Percentiles rank a stretch among this genome's conserved stretches.
Conservation (phyloP, 37 sponge, comb jelly and placozoan genomes). For the Crambe crambe region DNA sequence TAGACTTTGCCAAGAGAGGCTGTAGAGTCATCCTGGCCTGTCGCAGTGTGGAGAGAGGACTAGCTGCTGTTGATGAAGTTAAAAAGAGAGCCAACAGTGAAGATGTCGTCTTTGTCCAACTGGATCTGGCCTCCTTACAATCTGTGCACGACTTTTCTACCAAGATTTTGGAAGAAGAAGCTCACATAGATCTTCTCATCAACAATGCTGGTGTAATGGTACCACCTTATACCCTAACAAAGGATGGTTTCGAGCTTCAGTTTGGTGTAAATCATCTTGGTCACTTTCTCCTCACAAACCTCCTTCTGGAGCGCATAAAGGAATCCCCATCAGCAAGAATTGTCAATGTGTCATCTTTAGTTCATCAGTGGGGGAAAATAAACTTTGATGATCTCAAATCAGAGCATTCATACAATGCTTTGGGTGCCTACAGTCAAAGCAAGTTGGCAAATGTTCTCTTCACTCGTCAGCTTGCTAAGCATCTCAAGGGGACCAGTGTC, state of each 20-base stretch:
- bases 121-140: constrained; percentile 71
- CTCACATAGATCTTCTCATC: constrained; percentile 61
- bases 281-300: constrained; percentile 61
- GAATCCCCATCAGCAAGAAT: constrained; percentile 71
- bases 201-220: constrained; percentile 85
- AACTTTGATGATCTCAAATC: constrained; percentile 46
- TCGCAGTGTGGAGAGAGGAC: constrained; percentile 52
- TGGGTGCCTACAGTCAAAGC: constrained; percentile 62
- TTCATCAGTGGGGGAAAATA: constrained; percentile 31
- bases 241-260: constrained; percentile 61
- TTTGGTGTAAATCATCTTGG: constrained; percentile 74
- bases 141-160: constrained; percentile 78
- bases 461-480: constrained; percentile 55
- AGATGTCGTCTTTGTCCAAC: constrained; percentile 36
- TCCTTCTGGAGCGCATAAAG: constrained; percentile 63
- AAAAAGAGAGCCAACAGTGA: constrained; percentile 33
- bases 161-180: constrained; percentile 48
- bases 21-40: constrained; percentile 82
- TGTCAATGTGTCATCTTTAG: constrained; percentile 63
- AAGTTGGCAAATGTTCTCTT: constrained; percentile 87
- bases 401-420: background rate
- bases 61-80: constrained; percentile 56
- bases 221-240: constrained; percentile 44
- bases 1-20: constrained; percentile 77
- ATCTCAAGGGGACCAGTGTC: constrained; percentile 63